Conservation (phyloP, 1,140 invertebrate species). For the Uloborus diversus region DNA sequence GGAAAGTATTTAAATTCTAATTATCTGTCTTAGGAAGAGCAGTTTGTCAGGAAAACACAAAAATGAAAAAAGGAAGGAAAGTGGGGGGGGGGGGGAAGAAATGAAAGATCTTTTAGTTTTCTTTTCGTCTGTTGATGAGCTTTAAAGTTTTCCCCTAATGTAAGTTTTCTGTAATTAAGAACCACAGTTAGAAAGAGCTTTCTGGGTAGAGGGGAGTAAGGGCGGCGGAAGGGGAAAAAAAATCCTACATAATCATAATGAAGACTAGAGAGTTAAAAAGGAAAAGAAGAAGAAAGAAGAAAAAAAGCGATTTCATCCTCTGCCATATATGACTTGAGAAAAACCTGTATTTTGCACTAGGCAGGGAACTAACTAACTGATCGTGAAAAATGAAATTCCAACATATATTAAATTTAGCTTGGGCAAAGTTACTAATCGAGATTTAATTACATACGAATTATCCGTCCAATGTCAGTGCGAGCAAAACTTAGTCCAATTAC, state of each 20-base stretch:
- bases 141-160: conserved; percentile 57
- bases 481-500: conserved; percentile 57
- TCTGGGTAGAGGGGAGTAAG: too few relatives aligned
- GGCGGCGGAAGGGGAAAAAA: not conserved
- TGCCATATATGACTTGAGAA: conserved; percentile 28
- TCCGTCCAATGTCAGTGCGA: conserved; percentile 52
- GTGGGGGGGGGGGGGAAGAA: conserved; percentile 9
- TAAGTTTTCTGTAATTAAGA: conserved; percentile 57
- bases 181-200: conserved; percentile 39
- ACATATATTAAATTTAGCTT: conserved; percentile 58
- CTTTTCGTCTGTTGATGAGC: conserved; percentile 46
- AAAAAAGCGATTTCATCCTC: not conserved
- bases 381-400: conserved; percentile 56
- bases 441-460: conserved; percentile 57
- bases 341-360: conserved; percentile 52
- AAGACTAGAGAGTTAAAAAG: conserved; percentile 48
- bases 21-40: conserved; percentile 41
- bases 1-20: conserved; percentile 55
- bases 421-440: conserved; percentile 57
- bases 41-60: conserved; percentile 49
- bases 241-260: conserved; percentile 50
- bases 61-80: conserved; percentile 19
- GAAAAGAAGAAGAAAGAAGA: not conserved
- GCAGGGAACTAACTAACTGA: conserved; percentile 32
- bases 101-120: conserved; percentile 52